phyloP scores from a whole-genome alignment of 35 echinoderm and acorn worm genomes.

The Apostichopus japonicus region DNA sequence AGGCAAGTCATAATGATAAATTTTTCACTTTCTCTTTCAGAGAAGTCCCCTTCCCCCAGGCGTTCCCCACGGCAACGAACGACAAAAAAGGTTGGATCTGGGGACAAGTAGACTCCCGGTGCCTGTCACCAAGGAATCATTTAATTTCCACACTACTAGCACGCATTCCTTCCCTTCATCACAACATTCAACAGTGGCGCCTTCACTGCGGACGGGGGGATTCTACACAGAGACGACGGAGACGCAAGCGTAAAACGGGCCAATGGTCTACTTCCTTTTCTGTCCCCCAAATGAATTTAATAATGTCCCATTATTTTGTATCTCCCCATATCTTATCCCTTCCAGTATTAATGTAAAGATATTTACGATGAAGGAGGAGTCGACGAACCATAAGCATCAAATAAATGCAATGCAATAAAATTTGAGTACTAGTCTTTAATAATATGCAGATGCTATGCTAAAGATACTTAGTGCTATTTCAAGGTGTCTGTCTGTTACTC shows the following conservation, averaged over 20 bases:
- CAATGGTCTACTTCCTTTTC: neutral
- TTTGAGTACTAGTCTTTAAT: neutral
- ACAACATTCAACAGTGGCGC: neutral
- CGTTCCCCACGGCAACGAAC: slow-evolving; percentile 90
- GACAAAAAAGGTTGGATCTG: slow-evolving; percentile 87
- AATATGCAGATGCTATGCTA: neutral
- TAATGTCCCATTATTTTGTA: slow-evolving; percentile 22
- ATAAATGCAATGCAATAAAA: slow-evolving; percentile 14
- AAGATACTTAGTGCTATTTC: too few species aligned
- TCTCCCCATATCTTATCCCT: slow-evolving; percentile 9
- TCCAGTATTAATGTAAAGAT: neutral
- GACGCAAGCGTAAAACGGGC: slow-evolving; percentile 31
- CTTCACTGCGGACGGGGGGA: slow-evolving; percentile 19
- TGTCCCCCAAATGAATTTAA: neutral
- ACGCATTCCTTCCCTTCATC: slow-evolving; percentile 58
- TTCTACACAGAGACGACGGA: slow-evolving; percentile 41
- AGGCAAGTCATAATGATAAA: neutral
- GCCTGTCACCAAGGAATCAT: slow-evolving; percentile 20
- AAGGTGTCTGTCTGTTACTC: too few species aligned
- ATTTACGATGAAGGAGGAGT: neutral
- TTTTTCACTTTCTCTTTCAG: slow-evolving; percentile 58
- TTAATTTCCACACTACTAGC: slow-evolving; percentile 60
- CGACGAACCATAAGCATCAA: neutral
- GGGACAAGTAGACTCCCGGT: slow-evolving; percentile 73
- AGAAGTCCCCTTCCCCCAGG: slow-evolving; percentile 96